Evolutionary conservation across 2,113 vertebrate genomes (phyloP).

Genomic region (Isichthys henryi): DNA sequence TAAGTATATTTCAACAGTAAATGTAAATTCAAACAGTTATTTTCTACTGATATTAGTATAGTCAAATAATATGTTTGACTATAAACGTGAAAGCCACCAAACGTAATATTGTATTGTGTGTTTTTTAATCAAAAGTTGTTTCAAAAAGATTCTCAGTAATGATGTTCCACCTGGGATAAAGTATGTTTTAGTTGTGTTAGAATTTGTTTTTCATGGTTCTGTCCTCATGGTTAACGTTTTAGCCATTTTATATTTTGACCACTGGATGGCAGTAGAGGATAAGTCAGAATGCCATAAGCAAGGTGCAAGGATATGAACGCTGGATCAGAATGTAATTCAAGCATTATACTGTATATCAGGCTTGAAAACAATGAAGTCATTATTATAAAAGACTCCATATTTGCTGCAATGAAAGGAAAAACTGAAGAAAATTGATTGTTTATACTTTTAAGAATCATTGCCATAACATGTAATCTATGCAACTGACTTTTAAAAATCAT

Average conservation of each 20-base stretch:
- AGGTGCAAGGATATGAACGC: slow-evolving; percentile 43
- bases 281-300: slow-evolving; percentile 45
- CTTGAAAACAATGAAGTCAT: background rate
- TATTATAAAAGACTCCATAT: background rate
- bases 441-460: background rate
- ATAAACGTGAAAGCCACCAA: background rate
- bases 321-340: background rate
- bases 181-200: background rate
- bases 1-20: background rate
- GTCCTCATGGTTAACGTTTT: slow-evolving; percentile 24
- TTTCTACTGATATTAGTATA: background rate
- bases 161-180: background rate
- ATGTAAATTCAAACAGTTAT: background rate
- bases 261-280: slow-evolving; percentile 56
- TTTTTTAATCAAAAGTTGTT: background rate
- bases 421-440: background rate
- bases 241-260: slow-evolving; percentile 24
- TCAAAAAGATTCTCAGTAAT: background rate
- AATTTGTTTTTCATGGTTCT: background rate
- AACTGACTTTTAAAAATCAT: background rate
- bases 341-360: background rate
- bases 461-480: background rate
- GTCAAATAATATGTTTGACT: background rate
- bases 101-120: background rate
- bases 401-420: background rate